These are phyloP conservation scores for Teinopalpus imperialis DNA, from an alignment of 2,888 invertebrate species.

Conservation along the genomic window DNA sequence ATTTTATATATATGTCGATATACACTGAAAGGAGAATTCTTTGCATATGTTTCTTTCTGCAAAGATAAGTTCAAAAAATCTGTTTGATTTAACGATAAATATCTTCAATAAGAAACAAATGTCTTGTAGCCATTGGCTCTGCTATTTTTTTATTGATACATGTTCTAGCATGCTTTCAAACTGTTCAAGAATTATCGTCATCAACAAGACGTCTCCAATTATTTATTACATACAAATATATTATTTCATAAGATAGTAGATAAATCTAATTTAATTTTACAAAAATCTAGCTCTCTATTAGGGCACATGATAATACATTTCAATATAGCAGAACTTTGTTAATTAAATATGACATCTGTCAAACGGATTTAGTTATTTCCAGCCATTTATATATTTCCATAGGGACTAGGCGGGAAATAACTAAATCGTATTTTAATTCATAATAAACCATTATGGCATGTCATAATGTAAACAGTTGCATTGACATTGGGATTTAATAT, in stretches of 20 bases:
- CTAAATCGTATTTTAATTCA: neutral
- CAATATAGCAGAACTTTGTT: conserved; percentile 26
- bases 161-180: neutral
- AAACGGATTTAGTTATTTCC: no score
- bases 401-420: neutral
- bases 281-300: conserved; percentile 28
- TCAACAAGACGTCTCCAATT: neutral
- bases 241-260: conserved; percentile 20
- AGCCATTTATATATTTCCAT: no score
- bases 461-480: no score
- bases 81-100: no score
- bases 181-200: neutral
- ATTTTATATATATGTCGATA: no score
- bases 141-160: neutral
- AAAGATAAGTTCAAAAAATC: no score
- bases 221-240: conserved; percentile 13
- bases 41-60: no score
- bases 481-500: no score
- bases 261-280: conserved; percentile 12
- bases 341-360: neutral
- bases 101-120: no score
- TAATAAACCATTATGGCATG: no score
- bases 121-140: no score
- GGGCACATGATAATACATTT: conserved; percentile 26
- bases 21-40: no score